Evolutionary conservation across 2,113 vertebrate species (phyloP).

Genomic region (Aphelocoma coerulescens): DNA sequence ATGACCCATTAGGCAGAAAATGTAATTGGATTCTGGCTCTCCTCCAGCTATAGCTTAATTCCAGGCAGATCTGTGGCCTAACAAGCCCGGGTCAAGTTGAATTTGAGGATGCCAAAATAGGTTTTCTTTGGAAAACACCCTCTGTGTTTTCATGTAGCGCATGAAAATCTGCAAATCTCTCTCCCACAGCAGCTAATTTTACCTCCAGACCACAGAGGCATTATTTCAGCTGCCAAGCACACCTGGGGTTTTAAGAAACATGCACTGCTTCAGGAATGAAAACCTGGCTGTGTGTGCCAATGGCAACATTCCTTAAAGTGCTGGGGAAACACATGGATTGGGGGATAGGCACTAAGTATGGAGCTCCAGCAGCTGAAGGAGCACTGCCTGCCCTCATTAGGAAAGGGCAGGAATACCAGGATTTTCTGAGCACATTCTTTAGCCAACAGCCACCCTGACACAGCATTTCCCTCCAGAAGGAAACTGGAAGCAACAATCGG

Average conservation of each 20-base stretch:
- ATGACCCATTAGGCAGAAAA: slow-evolving; percentile 27
- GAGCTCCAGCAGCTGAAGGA: neutral
- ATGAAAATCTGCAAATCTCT: neutral
- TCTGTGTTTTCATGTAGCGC: neutral
- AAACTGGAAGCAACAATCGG: fast-evolving
- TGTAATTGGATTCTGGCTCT: slow-evolving; percentile 27
- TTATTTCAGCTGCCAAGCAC: neutral
- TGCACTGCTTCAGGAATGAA: neutral
- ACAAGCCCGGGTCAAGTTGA: slow-evolving; percentile 11
- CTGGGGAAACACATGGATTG: fast-evolving
- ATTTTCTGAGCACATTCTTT: neutral
- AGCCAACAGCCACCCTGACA: neutral
- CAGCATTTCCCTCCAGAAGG: neutral
- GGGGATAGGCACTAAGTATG: fast-evolving
- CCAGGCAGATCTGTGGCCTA: neutral
- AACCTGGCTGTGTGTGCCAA: neutral
- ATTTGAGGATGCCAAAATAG: slow-evolving; percentile 14
- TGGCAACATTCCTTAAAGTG: neutral
- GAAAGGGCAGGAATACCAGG: fast-evolving
- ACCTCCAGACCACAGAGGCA: neutral
- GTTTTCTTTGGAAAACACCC: neutral
- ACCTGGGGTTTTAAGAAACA: neutral
- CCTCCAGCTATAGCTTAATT: neutral
- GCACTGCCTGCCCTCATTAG: neutral
- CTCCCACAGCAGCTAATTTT: neutral